Evolutionary conservation across 2,888 invertebrate species (phyloP).

Genomic region (Myopa testacea): DNA sequence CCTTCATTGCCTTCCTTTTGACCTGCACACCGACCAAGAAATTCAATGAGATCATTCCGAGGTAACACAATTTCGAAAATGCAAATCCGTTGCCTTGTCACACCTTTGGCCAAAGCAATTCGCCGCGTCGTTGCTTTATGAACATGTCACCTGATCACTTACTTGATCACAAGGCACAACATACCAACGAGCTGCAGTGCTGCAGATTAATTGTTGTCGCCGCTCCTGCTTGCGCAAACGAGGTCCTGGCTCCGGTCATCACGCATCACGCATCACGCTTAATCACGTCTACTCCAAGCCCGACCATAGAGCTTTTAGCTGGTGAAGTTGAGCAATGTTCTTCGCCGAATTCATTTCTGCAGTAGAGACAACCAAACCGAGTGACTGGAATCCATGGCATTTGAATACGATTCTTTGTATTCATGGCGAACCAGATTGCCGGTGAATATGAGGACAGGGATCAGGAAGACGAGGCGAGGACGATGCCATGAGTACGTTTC

Average conservation of each 20-base stretch:
- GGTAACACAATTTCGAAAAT: constrained; percentile 25
- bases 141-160: constrained; percentile 32
- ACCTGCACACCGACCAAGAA: constrained; percentile 1
- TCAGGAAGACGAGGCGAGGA: background rate
- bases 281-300: background rate
- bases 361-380: constrained; percentile 7
- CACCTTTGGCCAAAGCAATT: constrained; percentile 30
- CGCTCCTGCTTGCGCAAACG: background rate
- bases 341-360: constrained; percentile 16
- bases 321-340: background rate
- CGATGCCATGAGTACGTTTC: background rate
- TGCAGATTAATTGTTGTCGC: constrained; percentile 25
- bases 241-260: constrained; percentile 1
- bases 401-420: constrained; percentile 29
- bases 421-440: background rate
- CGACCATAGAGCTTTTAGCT: background rate
- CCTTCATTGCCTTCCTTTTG: background rate
- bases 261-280: background rate
- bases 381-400: constrained; percentile 29
- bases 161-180: constrained; percentile 22
- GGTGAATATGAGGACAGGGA: background rate
- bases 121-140: background rate
- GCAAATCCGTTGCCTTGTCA: constrained; percentile 35
- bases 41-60: background rate
- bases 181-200: constrained; percentile 12